These are phyloP conservation scores for Halictus rubicundus DNA, from an alignment of 1,140 invertebrate genomes.

Conservation along the genomic window DNA sequence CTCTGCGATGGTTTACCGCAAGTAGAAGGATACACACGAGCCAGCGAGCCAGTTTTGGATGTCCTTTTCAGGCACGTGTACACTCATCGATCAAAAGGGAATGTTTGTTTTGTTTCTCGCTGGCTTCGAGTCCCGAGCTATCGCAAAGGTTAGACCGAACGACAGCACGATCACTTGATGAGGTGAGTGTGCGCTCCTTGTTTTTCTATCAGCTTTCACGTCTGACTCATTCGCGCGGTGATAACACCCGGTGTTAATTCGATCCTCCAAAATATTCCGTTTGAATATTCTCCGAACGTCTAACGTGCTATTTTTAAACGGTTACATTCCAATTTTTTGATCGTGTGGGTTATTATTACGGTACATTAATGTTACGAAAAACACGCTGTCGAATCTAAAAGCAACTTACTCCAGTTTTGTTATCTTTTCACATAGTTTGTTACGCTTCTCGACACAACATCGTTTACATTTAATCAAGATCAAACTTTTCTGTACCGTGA, in stretches of 20 bases:
- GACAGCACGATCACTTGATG: slow-evolving; percentile 40
- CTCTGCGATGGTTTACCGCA: background rate
- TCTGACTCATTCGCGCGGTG: slow-evolving; percentile 13
- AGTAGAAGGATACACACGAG: background rate
- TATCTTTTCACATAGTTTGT: too few species aligned
- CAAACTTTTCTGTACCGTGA: too few species aligned
- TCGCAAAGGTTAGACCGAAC: slow-evolving; percentile 41
- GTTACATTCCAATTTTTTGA: too few species aligned
- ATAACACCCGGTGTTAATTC: slow-evolving; percentile 8
- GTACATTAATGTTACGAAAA: too few species aligned
- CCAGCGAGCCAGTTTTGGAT: background rate
- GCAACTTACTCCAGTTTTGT: too few species aligned
- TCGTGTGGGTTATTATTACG: too few species aligned
- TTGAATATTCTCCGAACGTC: background rate
- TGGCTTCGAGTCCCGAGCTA: slow-evolving; percentile 33
- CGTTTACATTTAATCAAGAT: too few species aligned
- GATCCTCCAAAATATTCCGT: background rate
- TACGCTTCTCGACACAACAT: too few species aligned
- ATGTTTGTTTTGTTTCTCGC: slow-evolving; percentile 45
- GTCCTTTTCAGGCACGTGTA: slow-evolving; percentile 43
- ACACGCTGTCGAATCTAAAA: too few species aligned
- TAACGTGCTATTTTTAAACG: background rate
- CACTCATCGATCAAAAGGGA: slow-evolving; percentile 47
- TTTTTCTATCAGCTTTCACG: slow-evolving; percentile 12
- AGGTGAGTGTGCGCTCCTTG: slow-evolving; percentile 7